Base-by-base conservation (phyloP, 2,113 vertebrate genomes). In the Toxostoma redivivum region DNA sequence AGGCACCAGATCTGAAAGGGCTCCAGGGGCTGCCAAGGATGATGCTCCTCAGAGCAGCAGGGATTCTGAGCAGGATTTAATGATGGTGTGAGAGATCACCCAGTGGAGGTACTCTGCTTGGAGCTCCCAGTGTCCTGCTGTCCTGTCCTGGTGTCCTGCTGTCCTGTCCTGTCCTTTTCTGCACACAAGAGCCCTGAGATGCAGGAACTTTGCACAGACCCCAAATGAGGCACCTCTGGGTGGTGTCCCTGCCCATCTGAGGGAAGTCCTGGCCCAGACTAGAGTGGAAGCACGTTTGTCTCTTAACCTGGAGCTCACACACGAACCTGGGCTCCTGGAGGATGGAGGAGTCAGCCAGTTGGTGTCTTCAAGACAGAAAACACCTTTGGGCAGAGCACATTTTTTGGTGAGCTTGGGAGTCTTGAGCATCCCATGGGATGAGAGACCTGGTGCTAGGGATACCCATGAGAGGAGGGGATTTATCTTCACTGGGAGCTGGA, bases 391-490 rank as follows among this genome's bases (percentile, higher is more conserved):
- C 23, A 71, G 37, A 4, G 11, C 2, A 11, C 5, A 3, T 21
- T 22, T 48, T 42, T 14, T 22, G 47, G 37, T 23, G 38, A 54
- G 5, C 11, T 50, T 48, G 12, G 0, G 0, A 15, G 5, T 42
- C 16, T 15, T 23, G 42, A 85, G 74, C 93, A 82, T 88, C 82
- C 65, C 15, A 12, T 25, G 88, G 73, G 88, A 19, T 21, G 81
- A 19, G 33, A 12, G 19, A 62, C 33, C 42, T 17, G 33, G n/a
- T n/a, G 5, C 37, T 19, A 42, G 0, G 0, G 28, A 13, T 15
- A 16, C 23, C 45, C 1, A 0, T 0, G 17, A 9, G 57, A 28
- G 21, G 17, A 35, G 6, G 4, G 5, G 9, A 2, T 31, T 58
- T 13, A 1, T 7, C 8, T 20, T 11, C 37, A 6, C 0, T 4